A percentile compares a stretch with the other conserved stretches of the same genome.
Evolutionary conservation across 2,797 vertebrate species (phyloP).

Genomic region (Urophycis tenuis): DNA sequence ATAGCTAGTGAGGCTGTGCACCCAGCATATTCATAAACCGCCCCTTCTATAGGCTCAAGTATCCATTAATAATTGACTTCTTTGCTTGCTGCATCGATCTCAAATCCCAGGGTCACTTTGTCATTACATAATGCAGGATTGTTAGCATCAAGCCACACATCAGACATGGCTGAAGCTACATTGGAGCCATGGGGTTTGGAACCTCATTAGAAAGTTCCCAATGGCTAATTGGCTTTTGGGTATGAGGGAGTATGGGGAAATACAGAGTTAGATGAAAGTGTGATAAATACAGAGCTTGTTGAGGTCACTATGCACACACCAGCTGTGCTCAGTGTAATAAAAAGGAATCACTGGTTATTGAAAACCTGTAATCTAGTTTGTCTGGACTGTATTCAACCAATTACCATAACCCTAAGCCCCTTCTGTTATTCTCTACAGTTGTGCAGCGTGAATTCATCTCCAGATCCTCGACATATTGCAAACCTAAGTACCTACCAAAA

Average conservation of each 20-base stretch:
- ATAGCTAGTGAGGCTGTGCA: slow-evolving; percentile 50
- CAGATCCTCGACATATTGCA: background rate
- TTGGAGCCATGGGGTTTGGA: slow-evolving; percentile 31
- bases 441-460: background rate
- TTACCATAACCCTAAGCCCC: background rate
- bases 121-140: slow-evolving; percentile 52
- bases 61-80: slow-evolving; percentile 64
- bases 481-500: background rate
- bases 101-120: slow-evolving; percentile 23
- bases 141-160: slow-evolving; percentile 52
- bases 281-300: slow-evolving; percentile 22
- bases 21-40: slow-evolving; percentile 43
- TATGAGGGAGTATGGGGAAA: slow-evolving; percentile 37
- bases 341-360: slow-evolving; percentile 1
- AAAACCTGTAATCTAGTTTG: background rate
- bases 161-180: slow-evolving; percentile 39
- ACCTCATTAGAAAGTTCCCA: slow-evolving; percentile 45
- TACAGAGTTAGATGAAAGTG: slow-evolving; percentile 30
- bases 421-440: background rate
- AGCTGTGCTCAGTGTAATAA: slow-evolving; percentile 14
- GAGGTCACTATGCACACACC: slow-evolving; percentile 24
- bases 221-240: slow-evolving; percentile 42
- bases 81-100: slow-evolving; percentile 52
- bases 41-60: slow-evolving; percentile 32
- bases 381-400: background rate